A percentile compares a stretch with the other conserved stretches of the same genome.
phyloP scores from a whole-genome alignment of 2,888 invertebrate species.

The Unio delphinus region DNA sequence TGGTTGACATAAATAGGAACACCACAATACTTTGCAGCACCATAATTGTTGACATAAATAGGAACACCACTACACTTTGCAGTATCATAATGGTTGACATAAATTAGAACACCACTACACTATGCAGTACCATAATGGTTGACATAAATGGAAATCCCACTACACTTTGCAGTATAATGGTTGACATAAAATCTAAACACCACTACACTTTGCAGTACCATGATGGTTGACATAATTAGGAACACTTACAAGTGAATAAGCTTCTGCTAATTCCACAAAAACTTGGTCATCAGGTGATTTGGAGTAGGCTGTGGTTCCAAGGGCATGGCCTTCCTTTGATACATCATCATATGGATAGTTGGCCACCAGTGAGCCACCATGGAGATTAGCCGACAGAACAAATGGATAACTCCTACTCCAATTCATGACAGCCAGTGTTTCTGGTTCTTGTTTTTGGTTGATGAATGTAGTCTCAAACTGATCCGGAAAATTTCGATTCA shows the following conservation, averaged over 20 bases:
- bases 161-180: too few relatives aligned
- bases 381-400: constrained; percentile 87
- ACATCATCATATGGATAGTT: constrained; percentile 95
- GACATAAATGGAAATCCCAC: too few relatives aligned
- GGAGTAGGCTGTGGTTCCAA: constrained; percentile 66
- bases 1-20: too few relatives aligned
- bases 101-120: too few relatives aligned
- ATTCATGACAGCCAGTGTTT: constrained; percentile 61
- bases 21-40: too few relatives aligned
- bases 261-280: constrained; percentile 84
- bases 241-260: constrained; percentile 83
- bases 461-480: constrained; percentile 81
- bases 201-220: too few relatives aligned
- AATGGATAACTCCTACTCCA: constrained; percentile 79
- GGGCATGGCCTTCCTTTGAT: background rate
- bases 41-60: too few relatives aligned
- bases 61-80: too few relatives aligned
- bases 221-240: background rate
- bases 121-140: too few relatives aligned
- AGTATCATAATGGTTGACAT: too few relatives aligned
- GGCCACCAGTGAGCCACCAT: constrained; percentile 91
- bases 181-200: too few relatives aligned
- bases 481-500: constrained; percentile 86
- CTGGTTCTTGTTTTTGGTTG: constrained; percentile 63
- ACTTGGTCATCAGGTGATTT: constrained; percentile 83